Evolutionary conservation across 2,797 vertebrate genomes (phyloP).

Genomic region (Muraenolepis orangiensis): DNA sequence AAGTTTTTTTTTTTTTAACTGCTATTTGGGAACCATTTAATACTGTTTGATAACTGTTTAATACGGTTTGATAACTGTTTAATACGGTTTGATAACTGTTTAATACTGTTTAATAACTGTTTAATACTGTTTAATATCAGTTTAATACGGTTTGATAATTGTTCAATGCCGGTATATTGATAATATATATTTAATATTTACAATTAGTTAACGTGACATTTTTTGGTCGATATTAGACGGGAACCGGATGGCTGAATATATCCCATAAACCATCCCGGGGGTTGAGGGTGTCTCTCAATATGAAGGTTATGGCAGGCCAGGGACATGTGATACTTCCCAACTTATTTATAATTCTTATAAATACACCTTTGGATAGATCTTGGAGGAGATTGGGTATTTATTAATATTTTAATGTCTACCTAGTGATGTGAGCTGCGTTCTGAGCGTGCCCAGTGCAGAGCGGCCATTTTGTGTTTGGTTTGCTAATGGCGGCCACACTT

Average conservation of each 20-base stretch:
- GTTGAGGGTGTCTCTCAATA: neutral
- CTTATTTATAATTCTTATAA: no score
- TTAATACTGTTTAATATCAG: no score
- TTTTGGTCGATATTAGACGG: neutral
- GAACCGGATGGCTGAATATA: neutral
- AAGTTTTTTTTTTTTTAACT: neutral
- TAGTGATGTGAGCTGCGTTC: slow-evolving; percentile 1
- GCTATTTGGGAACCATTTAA: neutral
- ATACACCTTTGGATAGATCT: neutral
- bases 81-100: no score
- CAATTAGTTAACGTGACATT: neutral
- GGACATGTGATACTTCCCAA: neutral
- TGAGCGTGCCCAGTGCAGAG: slow-evolving; percentile 12
- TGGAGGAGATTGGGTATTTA: neutral
- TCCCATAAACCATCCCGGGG: neutral
- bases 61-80: no score
- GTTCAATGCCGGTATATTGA: neutral
- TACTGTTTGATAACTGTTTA: no score
- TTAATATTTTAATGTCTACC: slow-evolving; percentile 7
- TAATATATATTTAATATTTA: neutral
- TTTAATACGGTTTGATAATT: no score
- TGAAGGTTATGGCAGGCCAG: neutral
- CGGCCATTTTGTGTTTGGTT: neutral
- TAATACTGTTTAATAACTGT: no score
- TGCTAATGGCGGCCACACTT: neutral